These are phyloP conservation scores for Hymenochirus boettgeri DNA, from an alignment of 2,113 vertebrate species.

Conservation along the genomic window DNA sequence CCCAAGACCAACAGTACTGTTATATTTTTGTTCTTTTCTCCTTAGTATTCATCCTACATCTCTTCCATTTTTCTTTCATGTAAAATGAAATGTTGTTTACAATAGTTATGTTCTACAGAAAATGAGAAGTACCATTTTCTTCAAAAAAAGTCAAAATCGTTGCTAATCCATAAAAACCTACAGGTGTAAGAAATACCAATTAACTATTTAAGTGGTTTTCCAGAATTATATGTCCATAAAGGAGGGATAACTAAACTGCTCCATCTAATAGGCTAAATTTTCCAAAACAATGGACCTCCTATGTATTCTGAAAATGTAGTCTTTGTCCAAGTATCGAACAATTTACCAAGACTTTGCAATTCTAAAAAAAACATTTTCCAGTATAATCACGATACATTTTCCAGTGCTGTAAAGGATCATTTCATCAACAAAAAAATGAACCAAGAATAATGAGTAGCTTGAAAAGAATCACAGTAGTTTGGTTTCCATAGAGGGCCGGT, in stretches of 20 bases:
- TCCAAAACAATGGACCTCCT: background rate
- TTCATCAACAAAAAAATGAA: slow-evolving; percentile 53
- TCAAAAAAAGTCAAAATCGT: background rate
- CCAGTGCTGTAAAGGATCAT: slow-evolving; percentile 22
- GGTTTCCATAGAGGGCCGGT: slow-evolving; percentile 60
- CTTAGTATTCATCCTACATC: background rate
- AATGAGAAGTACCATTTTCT: background rate
- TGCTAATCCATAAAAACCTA: background rate
- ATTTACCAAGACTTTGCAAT: slow-evolving; percentile 13
- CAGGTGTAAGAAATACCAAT: slow-evolving; percentile 18
- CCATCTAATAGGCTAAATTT: slow-evolving; percentile 7
- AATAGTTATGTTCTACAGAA: background rate
- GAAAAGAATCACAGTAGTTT: slow-evolving; percentile 58
- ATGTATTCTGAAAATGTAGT: background rate
- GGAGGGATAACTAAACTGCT: slow-evolving; percentile 3
- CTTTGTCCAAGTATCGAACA: slow-evolving; percentile 11
- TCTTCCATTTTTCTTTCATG: background rate
- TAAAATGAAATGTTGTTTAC: background rate
- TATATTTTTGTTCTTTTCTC: no score
- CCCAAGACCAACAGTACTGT: no score
- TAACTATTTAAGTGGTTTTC: background rate
- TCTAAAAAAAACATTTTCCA: slow-evolving; percentile 25
- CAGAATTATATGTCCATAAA: background rate
- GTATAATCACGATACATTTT: slow-evolving; percentile 22
- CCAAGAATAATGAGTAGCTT: slow-evolving; percentile 60